Base-by-base conservation (phyloP, 2,888 invertebrate genomes). In the Patella depressa region DNA sequence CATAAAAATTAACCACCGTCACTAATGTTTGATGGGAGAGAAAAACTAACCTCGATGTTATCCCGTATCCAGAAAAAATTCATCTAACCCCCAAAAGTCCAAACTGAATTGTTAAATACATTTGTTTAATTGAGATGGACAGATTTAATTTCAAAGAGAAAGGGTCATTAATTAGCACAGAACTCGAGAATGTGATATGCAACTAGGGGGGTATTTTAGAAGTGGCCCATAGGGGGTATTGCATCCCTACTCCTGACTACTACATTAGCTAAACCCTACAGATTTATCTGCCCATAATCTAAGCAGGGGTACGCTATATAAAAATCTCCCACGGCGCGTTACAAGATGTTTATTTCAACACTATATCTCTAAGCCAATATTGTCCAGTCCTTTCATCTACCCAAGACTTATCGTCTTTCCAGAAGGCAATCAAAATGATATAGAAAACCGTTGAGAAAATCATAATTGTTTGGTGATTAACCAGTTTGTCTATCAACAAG, bases 71-170 rank as follows among this genome's bases (percentile, higher is more conserved):
- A 65, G 24, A 65, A 19, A 2, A 65, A 65, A 65, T 24, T 65
- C 65, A 24, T 65, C 65, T 65, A 24, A 65, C 19, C 19, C 65
- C 65, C 65, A 65, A 65, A 24, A 65, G 65, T 65, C 11, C 24
- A 24, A 24, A 24, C 11, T 12, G 65, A 24, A 65, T 24, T 65
- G 19, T 19, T 65, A 19, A 24, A 24, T 24, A 24, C 65, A 65
- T 24, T 65, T 65, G 14, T 65, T 65, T 19, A 24, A 65, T 65
- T 65, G 65, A 24, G 65, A 24, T 65, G 65, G 65, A 19, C 65
- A 65, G 65, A 65, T 65, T 65, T 65, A 65, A 24, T 65, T 65
- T 65, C 65, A 65, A 65, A 65, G 65, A 65, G 19, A 65, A 24
- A 12, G 24, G 24, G 65, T 19, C 65, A 65, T 65, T 19, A 65